Base-by-base conservation (phyloP, 2,797 vertebrate species). In the Delichon dasypus region DNA sequence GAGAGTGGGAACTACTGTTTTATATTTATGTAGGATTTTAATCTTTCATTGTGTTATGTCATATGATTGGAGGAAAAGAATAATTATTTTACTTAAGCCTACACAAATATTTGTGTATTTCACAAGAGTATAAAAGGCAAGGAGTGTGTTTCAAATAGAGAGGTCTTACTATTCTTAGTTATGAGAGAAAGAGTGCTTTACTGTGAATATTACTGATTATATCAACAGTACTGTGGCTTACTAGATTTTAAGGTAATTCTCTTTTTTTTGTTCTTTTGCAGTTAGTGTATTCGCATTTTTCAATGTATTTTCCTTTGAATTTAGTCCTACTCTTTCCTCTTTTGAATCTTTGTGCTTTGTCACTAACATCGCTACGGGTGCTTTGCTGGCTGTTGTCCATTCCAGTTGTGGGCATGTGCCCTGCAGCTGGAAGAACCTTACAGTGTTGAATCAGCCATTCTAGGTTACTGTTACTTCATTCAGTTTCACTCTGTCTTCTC, bases 291-390 rank as follows among this genome's bases (percentile, higher is more conserved):
- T 89, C 92, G 27, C 58, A 65, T 32, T 32, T 78, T 90, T 66
- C 0, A 1, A 4, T 44, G 20, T 82, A 21, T 85, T 94, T 79
- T 87, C 25, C 9, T 57, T 88, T 60, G 57, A 22, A 83, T 93
- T 94, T 80, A 25, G 1, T 74, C 3, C 8, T 70, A 23, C n/a
- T 13, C 73, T 70, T 87, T 66, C 53, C 26, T 82, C 53, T 70
- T 86, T 78, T 0, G 0, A 84, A 26, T 78, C 84, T 68, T 75
- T 17, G 3, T 54, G 50, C 32, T 64, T 89, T 80, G 38, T 64
- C n/a, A 25, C 26, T 77, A 61, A 44, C 71, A 45, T 32, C 0
- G 0, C 9, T 50, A 4, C 0, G 0, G 16, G 10, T 81, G 36
- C 58, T 78, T 1, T 58, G 53, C 75, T 40, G 42, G 13, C 22